A percentile compares a stretch with the other conserved stretches of the same genome.
phyloP scores from a whole-genome alignment of 1,140 invertebrate genomes.

The Rhyzopertha dominica region DNA sequence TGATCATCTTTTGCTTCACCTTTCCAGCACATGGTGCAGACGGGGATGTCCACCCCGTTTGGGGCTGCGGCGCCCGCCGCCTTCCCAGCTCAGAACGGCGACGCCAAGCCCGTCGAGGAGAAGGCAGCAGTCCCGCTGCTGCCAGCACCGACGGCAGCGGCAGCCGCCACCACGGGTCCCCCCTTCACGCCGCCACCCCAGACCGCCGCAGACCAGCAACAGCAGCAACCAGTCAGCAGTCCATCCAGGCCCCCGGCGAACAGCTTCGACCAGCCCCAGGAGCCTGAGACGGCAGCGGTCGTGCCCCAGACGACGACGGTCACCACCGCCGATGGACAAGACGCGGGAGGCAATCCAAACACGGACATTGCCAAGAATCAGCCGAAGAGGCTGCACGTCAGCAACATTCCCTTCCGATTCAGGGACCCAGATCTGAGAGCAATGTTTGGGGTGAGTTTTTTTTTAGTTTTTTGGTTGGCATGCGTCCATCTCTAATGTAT shows the following conservation, averaged over 20 bases:
- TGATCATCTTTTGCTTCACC: conserved; percentile 36
- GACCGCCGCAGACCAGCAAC: conserved; percentile 44
- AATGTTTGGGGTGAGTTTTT: conserved; percentile 96
- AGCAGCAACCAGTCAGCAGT: conserved; percentile 44
- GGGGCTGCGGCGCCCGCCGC: conserved; percentile 71
- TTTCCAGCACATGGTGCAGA: conserved; percentile 92
- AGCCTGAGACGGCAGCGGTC: conserved; percentile 32
- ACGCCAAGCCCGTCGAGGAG: conserved; percentile 54
- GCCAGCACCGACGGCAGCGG: conserved; percentile 45
- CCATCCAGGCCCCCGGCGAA: conserved; percentile 39
- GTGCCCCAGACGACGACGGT: conserved; percentile 38
- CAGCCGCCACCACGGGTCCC: conserved; percentile 44
- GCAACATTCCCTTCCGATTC: conserved; percentile 98
- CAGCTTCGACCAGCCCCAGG: conserved; percentile 45
- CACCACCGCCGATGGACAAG: conserved; percentile 25
- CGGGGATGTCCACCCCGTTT: conserved; percentile 81
- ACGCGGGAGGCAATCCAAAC: conserved; percentile 23
- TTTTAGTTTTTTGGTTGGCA: conserved; percentile 5
- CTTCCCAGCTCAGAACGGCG: conserved; percentile 66
- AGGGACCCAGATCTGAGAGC: conserved; percentile 94
- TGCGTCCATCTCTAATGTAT: no score
- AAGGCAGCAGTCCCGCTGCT: conserved; percentile 50
- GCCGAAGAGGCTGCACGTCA: conserved; percentile 88
- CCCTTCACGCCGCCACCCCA: conserved; percentile 47
- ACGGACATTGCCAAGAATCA: conserved; percentile 48